Percentiles rank a stretch among this genome's conserved stretches.
Conservation (phyloP, 2,888 invertebrate genomes). For the Drosophila nr. perissopoda region DNA sequence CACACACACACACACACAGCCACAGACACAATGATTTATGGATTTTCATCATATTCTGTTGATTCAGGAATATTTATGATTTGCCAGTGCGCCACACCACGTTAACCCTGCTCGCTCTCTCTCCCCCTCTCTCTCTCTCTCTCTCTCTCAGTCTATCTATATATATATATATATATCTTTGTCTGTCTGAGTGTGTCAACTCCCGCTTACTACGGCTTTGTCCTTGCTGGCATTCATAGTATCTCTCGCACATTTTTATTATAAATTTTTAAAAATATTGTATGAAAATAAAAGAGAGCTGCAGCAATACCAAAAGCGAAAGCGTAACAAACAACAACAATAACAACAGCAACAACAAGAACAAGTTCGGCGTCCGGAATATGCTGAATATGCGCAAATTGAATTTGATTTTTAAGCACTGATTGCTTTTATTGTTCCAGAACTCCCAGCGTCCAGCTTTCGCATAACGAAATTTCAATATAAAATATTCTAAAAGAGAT, state of each 20-base stretch:
- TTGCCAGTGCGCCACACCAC: constrained; percentile 56
- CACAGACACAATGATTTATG: constrained; percentile 81
- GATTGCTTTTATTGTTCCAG: constrained; percentile 77
- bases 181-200: background rate
- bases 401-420: constrained; percentile 79
- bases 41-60: constrained; percentile 83
- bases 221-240: constrained; percentile 34
- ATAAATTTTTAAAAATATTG: constrained; percentile 64
- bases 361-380: constrained; percentile 42
- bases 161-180: background rate
- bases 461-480: constrained; percentile 55
- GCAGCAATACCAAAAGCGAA: constrained; percentile 38
- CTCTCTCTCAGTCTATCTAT: background rate
- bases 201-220: constrained; percentile 15
- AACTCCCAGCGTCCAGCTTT: constrained; percentile 23
- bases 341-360: constrained; percentile 26
- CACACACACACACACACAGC: constrained; percentile 7
- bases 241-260: constrained; percentile 44
- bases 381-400: constrained; percentile 79
- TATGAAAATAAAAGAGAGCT: constrained; percentile 47
- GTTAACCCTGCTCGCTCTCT: constrained; percentile 44
- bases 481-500: constrained; percentile 68
- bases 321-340: constrained; percentile 25
- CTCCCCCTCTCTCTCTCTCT: background rate
- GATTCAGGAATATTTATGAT: constrained; percentile 83